Base-by-base conservation (phyloP, 2,888 invertebrate genomes). In the Papilio gigon region DNA sequence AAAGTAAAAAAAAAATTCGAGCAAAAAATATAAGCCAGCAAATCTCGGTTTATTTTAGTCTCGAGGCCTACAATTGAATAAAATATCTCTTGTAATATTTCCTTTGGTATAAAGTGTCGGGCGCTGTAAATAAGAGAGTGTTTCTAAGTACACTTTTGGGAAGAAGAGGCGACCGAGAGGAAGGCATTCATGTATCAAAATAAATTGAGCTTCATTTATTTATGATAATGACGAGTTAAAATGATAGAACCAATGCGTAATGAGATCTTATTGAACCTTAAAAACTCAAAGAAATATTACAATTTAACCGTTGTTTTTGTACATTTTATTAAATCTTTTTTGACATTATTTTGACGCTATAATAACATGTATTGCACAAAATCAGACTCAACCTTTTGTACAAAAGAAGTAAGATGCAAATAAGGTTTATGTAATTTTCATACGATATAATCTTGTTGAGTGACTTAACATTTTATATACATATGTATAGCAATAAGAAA, bases 61-160 rank as follows among this genome's bases (percentile, higher is more conserved):
- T 40, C 50, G 50, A 64, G 64, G n/a, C 37, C 37, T 53, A 35
- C 35, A 37, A 64, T 64, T 53, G 65, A 65, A 65, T 58, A 42
- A 65, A 40, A 42, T 58, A 65, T 65, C 20, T 58, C 58, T 40
- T 56, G 14, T 65, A 65, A 65, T 65, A 65, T 65, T 65, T 65
- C 40, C 14, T 56, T 56, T 27, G 56, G 65, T 42, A 65, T 65
- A 58, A 65, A 65, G 58, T 65, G 65, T 56, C 40, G 42, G 61
- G 14, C n/a, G 58, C 58, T 27, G 30, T 58, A 65, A 65, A 56
- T 58, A 58, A 27, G 42, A 27, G 56, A 65, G 56, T 65, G 65
- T 65, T 58, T 65, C 56, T 65, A 65, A 65, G 65, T 65, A 58
- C 65, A 42, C 65, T 42, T 65, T 58, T 42, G 58, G 65, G 65